These are phyloP conservation scores for Cistogaster globosa DNA, from an alignment of 2,888 invertebrate genomes.

Conservation along the genomic window DNA sequence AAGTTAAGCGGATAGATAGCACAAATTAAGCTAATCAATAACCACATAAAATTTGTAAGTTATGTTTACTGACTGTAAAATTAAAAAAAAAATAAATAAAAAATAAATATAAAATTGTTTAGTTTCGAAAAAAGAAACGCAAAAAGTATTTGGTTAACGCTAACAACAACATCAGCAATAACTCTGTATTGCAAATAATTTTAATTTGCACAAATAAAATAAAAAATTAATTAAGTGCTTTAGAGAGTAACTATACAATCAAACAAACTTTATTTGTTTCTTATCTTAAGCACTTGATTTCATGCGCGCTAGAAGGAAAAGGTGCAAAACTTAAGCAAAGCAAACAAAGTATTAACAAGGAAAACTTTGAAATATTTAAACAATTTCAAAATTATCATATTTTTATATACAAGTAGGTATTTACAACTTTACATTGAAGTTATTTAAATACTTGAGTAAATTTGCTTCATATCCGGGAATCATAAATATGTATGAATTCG, in stretches of 20 bases:
- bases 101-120: not conserved
- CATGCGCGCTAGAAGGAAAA: slow-evolving; percentile 10
- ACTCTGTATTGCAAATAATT: slow-evolving; percentile 41
- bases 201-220: slow-evolving; percentile 52
- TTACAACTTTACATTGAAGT: slow-evolving; percentile 1
- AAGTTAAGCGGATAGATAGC: not conserved
- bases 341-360: slow-evolving; percentile 6
- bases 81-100: slow-evolving; percentile 2
- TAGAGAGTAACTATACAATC: slow-evolving; percentile 1
- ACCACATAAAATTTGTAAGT: slow-evolving; percentile 53
- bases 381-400: slow-evolving; percentile 25
- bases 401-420: not conserved
- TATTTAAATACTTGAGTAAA: not conserved
- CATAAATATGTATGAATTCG: not conserved
- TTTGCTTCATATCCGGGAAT: slow-evolving; percentile 49
- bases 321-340: slow-evolving; percentile 19
- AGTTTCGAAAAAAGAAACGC: not conserved
- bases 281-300: slow-evolving; percentile 23
- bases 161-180: not conserved
- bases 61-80: slow-evolving; percentile 64
- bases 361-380: slow-evolving; percentile 6
- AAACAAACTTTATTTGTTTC: not conserved
- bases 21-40: slow-evolving; percentile 48
- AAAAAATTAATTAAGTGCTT: not conserved
- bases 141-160: too few species aligned